A percentile compares a stretch with the other conserved stretches of the same genome.
Evolutionary conservation across 2,797 vertebrate genomes (phyloP).

Genomic region (Fringilla coelebs): DNA sequence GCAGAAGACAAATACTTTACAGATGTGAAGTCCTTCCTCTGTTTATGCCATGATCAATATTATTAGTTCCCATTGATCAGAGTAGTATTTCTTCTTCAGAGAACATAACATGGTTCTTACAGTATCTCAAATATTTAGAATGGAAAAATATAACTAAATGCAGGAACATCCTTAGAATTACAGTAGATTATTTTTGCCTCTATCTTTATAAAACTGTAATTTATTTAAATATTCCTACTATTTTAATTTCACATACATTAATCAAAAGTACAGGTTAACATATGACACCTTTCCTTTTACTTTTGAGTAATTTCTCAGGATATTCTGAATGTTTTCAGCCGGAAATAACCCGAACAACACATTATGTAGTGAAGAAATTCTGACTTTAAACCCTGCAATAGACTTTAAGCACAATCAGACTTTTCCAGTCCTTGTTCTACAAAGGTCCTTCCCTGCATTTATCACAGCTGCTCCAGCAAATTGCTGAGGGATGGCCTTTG

Average conservation of each 20-base stretch:
- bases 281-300: not conserved
- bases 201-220: not conserved
- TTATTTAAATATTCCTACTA: not conserved
- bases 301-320: not conserved
- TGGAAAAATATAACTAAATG: not conserved
- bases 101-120: not conserved
- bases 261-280: not conserved
- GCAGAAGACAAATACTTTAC: not conserved
- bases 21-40: not conserved
- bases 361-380: not conserved
- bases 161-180: not conserved
- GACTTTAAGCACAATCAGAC: not conserved
- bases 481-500: not conserved
- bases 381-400: not conserved
- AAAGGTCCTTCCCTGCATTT: not conserved
- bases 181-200: not conserved
- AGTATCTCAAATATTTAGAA: not conserved
- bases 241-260: not conserved
- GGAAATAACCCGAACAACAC: not conserved
- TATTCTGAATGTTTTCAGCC: not conserved
- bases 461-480: not conserved
- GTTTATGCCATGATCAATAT: not conserved
- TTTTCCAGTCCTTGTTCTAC: not conserved
- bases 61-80: not conserved
- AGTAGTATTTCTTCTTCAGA: not conserved